These are phyloP conservation scores for Petrocephalus microphthalmus DNA, from an alignment of 2,113 vertebrate genomes.

Conservation along the genomic window DNA sequence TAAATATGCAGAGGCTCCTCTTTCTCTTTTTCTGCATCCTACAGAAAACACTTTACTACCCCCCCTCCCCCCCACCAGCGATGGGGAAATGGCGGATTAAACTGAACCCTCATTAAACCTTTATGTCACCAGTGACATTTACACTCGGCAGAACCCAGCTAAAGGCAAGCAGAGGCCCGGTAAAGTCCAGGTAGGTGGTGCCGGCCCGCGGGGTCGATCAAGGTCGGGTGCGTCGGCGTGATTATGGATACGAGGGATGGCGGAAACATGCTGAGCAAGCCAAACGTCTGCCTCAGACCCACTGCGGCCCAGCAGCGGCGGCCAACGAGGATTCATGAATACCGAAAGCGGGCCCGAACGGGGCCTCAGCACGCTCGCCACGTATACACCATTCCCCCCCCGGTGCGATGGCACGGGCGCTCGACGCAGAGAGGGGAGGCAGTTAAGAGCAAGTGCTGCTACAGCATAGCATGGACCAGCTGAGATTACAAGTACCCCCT, in stretches of 20 bases:
- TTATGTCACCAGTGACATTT: conserved; percentile 22
- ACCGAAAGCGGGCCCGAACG: not conserved
- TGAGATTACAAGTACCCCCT: not conserved
- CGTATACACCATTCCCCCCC: not conserved
- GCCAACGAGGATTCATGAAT: not conserved
- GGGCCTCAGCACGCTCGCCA: not conserved
- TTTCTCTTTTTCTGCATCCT: not conserved
- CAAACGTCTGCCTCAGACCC: not conserved
- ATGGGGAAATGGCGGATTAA: not conserved
- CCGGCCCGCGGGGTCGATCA: not conserved
- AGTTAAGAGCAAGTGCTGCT: not conserved
- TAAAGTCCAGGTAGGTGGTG: not conserved
- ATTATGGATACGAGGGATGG: not conserved
- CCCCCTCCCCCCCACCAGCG: not conserved
- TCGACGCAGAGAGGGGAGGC: not conserved
- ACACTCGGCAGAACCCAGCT: conserved; percentile 1
- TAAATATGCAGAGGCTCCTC: not conserved
- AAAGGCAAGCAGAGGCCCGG: not conserved
- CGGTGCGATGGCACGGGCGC: not conserved
- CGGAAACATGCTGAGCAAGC: conserved; percentile 18
- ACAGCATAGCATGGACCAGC: not conserved
- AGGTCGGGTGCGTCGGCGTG: not conserved
- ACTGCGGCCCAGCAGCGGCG: not conserved
- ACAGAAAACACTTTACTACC: not conserved
- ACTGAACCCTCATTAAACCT: conserved; percentile 16